Evolutionary conservation across 2,797 vertebrate species (phyloP).

Genomic region (Rallus crepitans): DNA sequence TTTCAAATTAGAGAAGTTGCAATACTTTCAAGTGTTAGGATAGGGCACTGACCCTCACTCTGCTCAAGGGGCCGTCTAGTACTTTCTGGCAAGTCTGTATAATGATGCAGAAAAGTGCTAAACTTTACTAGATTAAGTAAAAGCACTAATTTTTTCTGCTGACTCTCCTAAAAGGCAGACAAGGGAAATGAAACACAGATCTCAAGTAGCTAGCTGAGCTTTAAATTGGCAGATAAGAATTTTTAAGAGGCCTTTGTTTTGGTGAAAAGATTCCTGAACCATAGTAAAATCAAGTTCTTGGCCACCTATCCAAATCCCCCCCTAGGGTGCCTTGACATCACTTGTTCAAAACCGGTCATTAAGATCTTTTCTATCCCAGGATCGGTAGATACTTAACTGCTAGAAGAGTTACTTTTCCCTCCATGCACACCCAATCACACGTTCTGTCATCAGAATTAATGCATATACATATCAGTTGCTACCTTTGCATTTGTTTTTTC

Average conservation of each 20-base stretch:
- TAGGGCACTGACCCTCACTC: not conserved
- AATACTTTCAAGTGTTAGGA: not conserved
- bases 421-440: not conserved
- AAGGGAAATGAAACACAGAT: not conserved
- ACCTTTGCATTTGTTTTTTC: not conserved
- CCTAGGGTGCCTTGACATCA: not conserved
- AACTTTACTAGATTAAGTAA: not conserved
- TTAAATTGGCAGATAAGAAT: not conserved
- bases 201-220: not conserved
- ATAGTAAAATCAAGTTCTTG: not conserved
- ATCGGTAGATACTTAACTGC: not conserved
- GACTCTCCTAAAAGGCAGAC: not conserved
- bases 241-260: conserved; percentile 20
- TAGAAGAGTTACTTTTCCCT: not conserved
- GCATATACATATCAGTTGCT: not conserved
- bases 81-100: not conserved
- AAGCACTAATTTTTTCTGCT: not conserved
- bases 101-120: not conserved
- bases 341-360: not conserved
- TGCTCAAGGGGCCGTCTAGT: not conserved
- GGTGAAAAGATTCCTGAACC: not conserved
- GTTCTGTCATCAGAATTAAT: not conserved
- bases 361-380: not conserved
- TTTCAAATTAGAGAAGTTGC: not conserved
- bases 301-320: not conserved